phyloP scores from a whole-genome alignment of 2,888 invertebrate species.

The Lycia hirtaria region DNA sequence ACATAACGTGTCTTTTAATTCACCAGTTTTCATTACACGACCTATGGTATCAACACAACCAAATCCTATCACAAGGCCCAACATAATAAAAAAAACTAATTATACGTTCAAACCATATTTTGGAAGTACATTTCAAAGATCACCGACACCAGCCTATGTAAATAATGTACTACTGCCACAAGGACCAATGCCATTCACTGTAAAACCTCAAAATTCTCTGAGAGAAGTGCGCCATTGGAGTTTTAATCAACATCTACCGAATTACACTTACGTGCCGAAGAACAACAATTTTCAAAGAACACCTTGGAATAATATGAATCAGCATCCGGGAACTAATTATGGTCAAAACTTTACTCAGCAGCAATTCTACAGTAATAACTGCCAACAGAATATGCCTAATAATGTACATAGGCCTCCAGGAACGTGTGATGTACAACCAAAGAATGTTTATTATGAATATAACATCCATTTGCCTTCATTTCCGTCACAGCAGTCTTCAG shows the following conservation, averaged over 20 bases:
- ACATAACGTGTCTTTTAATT: background rate
- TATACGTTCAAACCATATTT: background rate
- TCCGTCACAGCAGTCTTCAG: constrained; percentile 18
- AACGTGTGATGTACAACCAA: background rate
- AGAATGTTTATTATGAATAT: constrained; percentile 15
- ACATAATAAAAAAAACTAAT: background rate
- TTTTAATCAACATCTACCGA: background rate
- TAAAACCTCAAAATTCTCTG: background rate
- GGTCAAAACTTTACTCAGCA: background rate
- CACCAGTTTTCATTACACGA: background rate
- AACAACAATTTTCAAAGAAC: background rate
- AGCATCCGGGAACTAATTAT: background rate
- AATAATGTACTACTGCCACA: background rate
- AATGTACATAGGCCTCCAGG: constrained; percentile 6
- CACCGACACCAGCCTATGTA: background rate
- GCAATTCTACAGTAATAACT: background rate
- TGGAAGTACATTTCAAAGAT: background rate
- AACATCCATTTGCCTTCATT: background rate
- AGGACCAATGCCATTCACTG: background rate
- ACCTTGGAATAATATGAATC: background rate
- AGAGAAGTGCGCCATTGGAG: background rate
- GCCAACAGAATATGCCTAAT: background rate
- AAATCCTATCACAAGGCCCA: background rate
- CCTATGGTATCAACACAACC: background rate
- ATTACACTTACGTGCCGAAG: background rate